These are phyloP conservation scores for Sinodicranocentrus sp. DNA, from an alignment of 2,888 invertebrate genomes.

Conservation along the genomic window DNA sequence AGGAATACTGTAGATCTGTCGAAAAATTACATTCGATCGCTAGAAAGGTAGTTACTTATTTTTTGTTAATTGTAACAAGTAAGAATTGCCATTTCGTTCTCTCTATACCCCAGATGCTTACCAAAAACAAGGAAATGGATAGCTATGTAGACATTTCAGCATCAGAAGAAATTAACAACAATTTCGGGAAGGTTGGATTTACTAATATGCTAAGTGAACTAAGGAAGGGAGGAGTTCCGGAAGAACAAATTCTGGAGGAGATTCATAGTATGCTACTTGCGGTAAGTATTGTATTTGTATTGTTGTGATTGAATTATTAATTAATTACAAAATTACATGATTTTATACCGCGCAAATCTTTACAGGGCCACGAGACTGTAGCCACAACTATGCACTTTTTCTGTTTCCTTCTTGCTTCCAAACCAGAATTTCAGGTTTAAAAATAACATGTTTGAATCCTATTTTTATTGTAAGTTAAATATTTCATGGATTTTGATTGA, in stretches of 20 bases:
- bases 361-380: slow-evolving; percentile 20
- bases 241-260: slow-evolving; percentile 18
- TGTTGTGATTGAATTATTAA: too few species aligned
- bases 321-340: neutral
- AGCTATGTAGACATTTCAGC: too few species aligned
- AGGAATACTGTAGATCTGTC: neutral
- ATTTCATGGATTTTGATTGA: neutral
- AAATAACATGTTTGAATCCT: neutral
- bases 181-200: too few species aligned
- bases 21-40: neutral
- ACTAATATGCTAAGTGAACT: neutral
- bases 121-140: too few species aligned
- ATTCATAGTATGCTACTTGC: neutral
- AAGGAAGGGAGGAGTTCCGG: neutral
- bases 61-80: too few species aligned
- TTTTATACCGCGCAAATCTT: too few species aligned
- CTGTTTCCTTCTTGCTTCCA: neutral
- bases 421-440: neutral
- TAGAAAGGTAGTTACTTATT: neutral
- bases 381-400: slow-evolving; percentile 5
- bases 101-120: too few species aligned
- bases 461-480: too few species aligned
- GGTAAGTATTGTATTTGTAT: too few species aligned
- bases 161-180: too few species aligned
- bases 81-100: too few species aligned